Base-by-base conservation (phyloP, 2,888 invertebrate genomes). In the Cheilosia scutellata region DNA sequence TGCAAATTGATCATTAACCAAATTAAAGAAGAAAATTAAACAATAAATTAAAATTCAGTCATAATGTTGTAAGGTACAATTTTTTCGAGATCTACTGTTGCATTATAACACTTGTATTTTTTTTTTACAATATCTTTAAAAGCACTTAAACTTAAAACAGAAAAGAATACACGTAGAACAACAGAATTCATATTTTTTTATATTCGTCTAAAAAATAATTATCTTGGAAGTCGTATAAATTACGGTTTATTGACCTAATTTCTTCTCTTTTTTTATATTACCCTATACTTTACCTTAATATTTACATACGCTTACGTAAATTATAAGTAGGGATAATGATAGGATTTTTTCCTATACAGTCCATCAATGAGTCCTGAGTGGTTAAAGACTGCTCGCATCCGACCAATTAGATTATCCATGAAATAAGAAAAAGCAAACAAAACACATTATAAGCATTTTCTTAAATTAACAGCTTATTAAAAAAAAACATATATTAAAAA, bases 311-410 rank as follows among this genome's bases (percentile, higher is more conserved):
- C 44, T 82, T 90, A 89, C 88, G 89, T 89, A 90, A 92, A 92
- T 92, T 92, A 92, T 92, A 92, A 92, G 87, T 92, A 92, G 37
- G 92, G 92, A 91, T 92, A 92, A 87, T 92, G 92, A 89, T 92
- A 92, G 51, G 90, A 90, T 91, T 92, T 93, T 89, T 92, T 90
- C 88, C 92, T 91, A 90, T 92, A 92, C 89, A 93, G 89, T 88
- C 92, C 92, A 86, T 93, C 92, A 88, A 92, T 91, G 88, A 92
- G 89, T 66, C 92, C 91, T 72, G 90, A 89, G 88, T 91, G 91
- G 86, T 91, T 91, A 70, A 90, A 91, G 87, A 89, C 91, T 91
- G 68, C 29, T 55, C 2, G 20, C 57, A 44, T 37, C 6, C 1
- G 13, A n/a, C 25, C 42, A 87, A 1, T 37, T 16, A 37, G 63